These are phyloP conservation scores for Brachionichthys hirsutus DNA, from an alignment of 2,113 vertebrate species.

Conservation along the genomic window DNA sequence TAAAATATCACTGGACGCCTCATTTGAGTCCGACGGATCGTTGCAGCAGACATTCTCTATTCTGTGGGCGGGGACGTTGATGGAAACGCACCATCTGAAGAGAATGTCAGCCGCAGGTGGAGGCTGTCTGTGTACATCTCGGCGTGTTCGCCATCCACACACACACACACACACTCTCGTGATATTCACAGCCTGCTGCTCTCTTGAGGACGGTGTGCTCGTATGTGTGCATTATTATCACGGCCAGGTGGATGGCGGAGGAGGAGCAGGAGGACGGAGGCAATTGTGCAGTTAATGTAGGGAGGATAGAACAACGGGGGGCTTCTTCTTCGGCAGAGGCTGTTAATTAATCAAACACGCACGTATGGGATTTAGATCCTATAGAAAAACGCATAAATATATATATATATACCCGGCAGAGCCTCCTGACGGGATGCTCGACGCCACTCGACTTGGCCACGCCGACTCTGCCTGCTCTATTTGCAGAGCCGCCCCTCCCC, in stretches of 20 bases:
- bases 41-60: background rate
- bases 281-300: slow-evolving; percentile 45
- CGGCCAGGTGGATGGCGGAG: slow-evolving; percentile 51
- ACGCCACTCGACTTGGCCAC: slow-evolving; percentile 57
- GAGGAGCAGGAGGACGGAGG: slow-evolving; percentile 17
- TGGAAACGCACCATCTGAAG: background rate
- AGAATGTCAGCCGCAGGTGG: slow-evolving; percentile 47
- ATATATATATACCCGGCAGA: background rate
- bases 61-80: background rate
- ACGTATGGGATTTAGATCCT: slow-evolving; percentile 31
- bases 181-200: slow-evolving; percentile 33
- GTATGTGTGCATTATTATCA: slow-evolving; percentile 28
- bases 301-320: slow-evolving; percentile 61
- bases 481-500: slow-evolving; percentile 69
- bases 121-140: slow-evolving; percentile 9
- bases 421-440: slow-evolving; percentile 47
- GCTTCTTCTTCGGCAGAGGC: slow-evolving; percentile 39
- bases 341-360: slow-evolving; percentile 66
- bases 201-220: slow-evolving; percentile 2
- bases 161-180: slow-evolving; percentile 16
- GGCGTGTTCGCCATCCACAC: slow-evolving; percentile 13
- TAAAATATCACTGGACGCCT: background rate
- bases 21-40: slow-evolving; percentile 3
- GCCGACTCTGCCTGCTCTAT: slow-evolving; percentile 60
- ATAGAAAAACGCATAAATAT: slow-evolving; percentile 13